These are phyloP conservation scores for Siderastrea siderea DNA, from an alignment of 92 coral and sea anemone species.

Conservation along the genomic window DNA sequence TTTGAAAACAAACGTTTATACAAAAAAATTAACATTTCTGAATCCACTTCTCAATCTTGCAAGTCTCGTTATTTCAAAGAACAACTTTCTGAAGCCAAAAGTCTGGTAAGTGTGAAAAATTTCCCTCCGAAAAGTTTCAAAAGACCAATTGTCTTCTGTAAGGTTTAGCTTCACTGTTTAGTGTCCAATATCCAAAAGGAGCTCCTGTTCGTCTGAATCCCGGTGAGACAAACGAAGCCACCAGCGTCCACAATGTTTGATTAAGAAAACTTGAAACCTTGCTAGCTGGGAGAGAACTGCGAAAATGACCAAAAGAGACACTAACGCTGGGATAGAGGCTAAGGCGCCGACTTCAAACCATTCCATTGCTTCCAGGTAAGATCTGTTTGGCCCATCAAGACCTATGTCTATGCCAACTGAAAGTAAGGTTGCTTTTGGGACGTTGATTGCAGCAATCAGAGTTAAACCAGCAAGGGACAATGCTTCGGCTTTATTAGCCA, in stretches of 20 bases:
- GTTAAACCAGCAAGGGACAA: slow-evolving; percentile 30
- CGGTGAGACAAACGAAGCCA: neutral
- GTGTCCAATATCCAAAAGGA: neutral
- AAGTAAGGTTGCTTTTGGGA: slow-evolving; percentile 39
- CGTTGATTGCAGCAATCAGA: slow-evolving; percentile 45
- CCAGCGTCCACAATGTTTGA: neutral
- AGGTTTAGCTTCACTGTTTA: too few relatives aligned
- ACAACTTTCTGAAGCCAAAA: too few relatives aligned
- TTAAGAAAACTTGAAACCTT: slow-evolving; percentile 26
- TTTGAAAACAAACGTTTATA: too few relatives aligned
- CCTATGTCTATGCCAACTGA: slow-evolving; percentile 37
- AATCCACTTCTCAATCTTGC: too few relatives aligned
- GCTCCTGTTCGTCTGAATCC: neutral
- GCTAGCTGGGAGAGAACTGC: slow-evolving; percentile 45
- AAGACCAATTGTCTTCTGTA: too few relatives aligned
- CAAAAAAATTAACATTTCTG: too few relatives aligned
- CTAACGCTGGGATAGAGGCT: slow-evolving; percentile 56
- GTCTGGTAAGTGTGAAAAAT: too few relatives aligned
- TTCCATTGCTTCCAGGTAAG: slow-evolving; percentile 28
- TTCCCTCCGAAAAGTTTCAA: too few relatives aligned
- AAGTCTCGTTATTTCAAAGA: too few relatives aligned
- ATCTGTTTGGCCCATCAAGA: neutral
- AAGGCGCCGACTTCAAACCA: slow-evolving; percentile 58
- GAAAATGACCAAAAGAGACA: slow-evolving; percentile 13
- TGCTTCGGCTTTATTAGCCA: slow-evolving; percentile 45